Conservation (phyloP, 2,113 vertebrate species). For the Sitta europaea region DNA sequence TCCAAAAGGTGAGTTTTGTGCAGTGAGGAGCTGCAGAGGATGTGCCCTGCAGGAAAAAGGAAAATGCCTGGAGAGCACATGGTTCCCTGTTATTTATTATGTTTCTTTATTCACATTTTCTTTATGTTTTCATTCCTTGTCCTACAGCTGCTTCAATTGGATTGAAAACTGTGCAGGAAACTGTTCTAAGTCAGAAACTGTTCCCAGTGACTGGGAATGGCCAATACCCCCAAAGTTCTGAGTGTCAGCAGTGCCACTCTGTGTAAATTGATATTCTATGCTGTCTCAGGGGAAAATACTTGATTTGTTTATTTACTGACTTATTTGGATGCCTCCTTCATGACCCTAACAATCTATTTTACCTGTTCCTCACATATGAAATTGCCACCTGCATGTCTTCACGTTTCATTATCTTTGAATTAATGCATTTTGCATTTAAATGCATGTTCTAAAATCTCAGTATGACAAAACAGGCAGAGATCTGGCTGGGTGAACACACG, state of each 20-base stretch:
- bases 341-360: background rate
- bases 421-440: constrained; percentile 32
- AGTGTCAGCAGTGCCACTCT: background rate
- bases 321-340: background rate
- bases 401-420: background rate
- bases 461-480: background rate
- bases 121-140: background rate
- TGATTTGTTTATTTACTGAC: background rate
- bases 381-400: background rate
- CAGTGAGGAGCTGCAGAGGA: background rate
- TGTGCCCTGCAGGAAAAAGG: background rate
- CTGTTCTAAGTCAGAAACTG: background rate
- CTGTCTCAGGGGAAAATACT: background rate
- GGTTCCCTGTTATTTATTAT: background rate
- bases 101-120: background rate
- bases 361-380: background rate
- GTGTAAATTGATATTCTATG: background rate
- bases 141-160: rapidly evolving
- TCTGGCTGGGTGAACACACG: background rate
- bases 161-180: background rate
- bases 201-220: background rate
- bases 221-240: background rate
- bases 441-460: background rate
- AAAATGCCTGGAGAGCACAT: background rate
- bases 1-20: background rate